Base-by-base conservation (phyloP, 2,797 vertebrate genomes). In the Sebastes steindachneri region DNA sequence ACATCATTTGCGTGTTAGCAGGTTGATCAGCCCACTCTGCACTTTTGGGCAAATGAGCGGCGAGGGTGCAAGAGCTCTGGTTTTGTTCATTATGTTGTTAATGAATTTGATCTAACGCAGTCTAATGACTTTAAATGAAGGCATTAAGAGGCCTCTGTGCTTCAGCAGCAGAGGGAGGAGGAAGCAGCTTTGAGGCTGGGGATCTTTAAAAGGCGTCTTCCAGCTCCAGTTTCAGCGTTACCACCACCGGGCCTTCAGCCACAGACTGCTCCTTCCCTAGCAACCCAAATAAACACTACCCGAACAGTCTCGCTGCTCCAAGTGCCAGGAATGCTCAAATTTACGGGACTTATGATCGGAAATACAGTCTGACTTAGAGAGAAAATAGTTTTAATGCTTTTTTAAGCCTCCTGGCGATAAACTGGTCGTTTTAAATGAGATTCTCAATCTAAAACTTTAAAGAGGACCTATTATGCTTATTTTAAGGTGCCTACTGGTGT, bases 231-330 rank as follows among this genome's bases (percentile, higher is more conserved):
- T 94, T 89, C 90, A 90, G 53, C 31, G 31, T 88, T 68, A 35
- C 17, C 25, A 85, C 82, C 68, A 68, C 75, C 77, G 31, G 83
- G 37, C 73, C 82, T 77, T 83, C 53, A 86, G 89, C 93, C 91
- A 70, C 90, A 93, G 86, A 87, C 91, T 57, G 84, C 89, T 79
- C 81, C 76, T 83, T 92, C 90, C 95, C 90, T 95, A 90, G 94
- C 91, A 95, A 95, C 95, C 78, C 83, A 94, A 94, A 94, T 90
- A 96, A 95, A 95, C 92, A 95, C 84, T 86, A 69, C 77, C 81
- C 1, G n/a, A 89, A 81, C 80, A 77, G 80, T 68, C 73, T 68
- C 1, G 10, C 85, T 41, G 75, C 79, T 70, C 68, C 68, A 29
- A 71, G 60, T 60, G 54, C 73, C 83, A 87, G 79, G 89, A 91